phyloP scores from a whole-genome alignment of 2,888 invertebrate species.

The Tetramorium bicarinatum region DNA sequence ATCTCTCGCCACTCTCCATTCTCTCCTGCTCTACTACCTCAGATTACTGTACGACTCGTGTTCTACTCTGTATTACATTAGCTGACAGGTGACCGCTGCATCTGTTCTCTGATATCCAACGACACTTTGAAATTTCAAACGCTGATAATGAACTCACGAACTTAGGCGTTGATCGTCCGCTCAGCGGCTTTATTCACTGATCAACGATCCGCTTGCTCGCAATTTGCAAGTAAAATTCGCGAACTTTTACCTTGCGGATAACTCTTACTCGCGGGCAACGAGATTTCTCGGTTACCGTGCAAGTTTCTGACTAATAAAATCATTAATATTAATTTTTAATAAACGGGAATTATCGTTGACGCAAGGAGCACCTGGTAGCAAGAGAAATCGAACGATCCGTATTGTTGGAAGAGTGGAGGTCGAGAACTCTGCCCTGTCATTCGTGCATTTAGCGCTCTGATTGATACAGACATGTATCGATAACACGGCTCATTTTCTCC shows the following conservation, averaged over 20 bases:
- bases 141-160: constrained; percentile 4
- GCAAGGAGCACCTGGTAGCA: neutral
- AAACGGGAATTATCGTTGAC: neutral
- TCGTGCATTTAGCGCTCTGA: neutral
- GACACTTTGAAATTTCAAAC: neutral
- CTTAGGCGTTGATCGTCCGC: neutral
- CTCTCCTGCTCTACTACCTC: constrained; percentile 36
- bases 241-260: neutral
- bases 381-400: neutral
- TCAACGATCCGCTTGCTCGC: neutral
- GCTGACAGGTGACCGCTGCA: constrained; percentile 56
- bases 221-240: constrained; percentile 22
- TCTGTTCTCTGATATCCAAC: constrained; percentile 21
- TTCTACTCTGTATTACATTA: constrained; percentile 49
- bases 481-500: constrained; percentile 13
- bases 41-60: constrained; percentile 43
- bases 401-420: neutral
- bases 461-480: constrained; percentile 7
- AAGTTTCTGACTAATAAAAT: constrained; percentile 8
- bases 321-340: constrained; percentile 4
- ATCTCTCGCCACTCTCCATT: constrained; percentile 42
- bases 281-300: neutral
- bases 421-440: neutral
- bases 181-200: neutral
- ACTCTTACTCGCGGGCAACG: neutral